Percentiles rank a stretch among this genome's conserved stretches.
phyloP scores from a whole-genome alignment of 2,888 invertebrate species.

The Cheilosia impressa region DNA sequence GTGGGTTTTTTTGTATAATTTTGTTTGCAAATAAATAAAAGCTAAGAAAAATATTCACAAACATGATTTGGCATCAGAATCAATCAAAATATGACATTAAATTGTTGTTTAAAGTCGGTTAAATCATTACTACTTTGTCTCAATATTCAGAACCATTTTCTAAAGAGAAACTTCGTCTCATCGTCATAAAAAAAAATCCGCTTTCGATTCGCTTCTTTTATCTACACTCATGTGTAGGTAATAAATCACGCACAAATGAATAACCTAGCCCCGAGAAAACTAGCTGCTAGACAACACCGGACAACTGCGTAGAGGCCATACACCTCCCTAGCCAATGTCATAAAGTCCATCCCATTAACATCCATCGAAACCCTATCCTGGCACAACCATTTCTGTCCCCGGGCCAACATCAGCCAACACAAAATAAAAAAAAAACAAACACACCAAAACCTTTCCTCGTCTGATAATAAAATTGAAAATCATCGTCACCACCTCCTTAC shows the following conservation, averaged over 20 bases:
- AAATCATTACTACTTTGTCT: too few relatives aligned
- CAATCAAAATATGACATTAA: too few relatives aligned
- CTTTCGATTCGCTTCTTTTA: too few relatives aligned
- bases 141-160: too few relatives aligned
- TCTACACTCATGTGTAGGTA: too few relatives aligned
- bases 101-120: too few relatives aligned
- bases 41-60: too few relatives aligned
- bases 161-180: too few relatives aligned
- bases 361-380: constrained; percentile 34
- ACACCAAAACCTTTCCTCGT: constrained; percentile 27
- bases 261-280: background rate
- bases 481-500: constrained; percentile 58
- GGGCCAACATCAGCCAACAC: constrained; percentile 2
- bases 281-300: background rate
- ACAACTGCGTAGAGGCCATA: background rate
- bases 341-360: constrained; percentile 62
- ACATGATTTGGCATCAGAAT: too few relatives aligned
- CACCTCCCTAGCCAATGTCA: constrained; percentile 47
- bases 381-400: constrained; percentile 28
- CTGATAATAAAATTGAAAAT: constrained; percentile 59
- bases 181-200: too few relatives aligned
- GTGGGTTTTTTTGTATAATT: too few relatives aligned
- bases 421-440: background rate
- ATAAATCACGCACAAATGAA: constrained; percentile 31
- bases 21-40: too few relatives aligned